Evolutionary conservation across 1,140 invertebrate genomes (phyloP), one percentile per base, ranked within the genome.

Genomic region (Antheraea pernyi): DNA sequence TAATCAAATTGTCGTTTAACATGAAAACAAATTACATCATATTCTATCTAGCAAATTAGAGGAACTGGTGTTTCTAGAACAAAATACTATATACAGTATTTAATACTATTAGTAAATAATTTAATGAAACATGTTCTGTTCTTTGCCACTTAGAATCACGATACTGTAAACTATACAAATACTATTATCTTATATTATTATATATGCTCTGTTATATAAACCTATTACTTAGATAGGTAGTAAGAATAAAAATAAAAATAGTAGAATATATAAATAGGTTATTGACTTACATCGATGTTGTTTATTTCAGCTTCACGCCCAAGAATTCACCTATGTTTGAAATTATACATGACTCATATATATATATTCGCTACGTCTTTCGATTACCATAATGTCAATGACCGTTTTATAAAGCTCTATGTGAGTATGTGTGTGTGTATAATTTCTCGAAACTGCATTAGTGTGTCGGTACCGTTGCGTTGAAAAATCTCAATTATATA

Each of bases 331-430:
- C 11, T 48, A 48, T 13, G 46, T 13, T 48, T 48, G 11, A 48
- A 48, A 13, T 48, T 7, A 48, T 48, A 48, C n/a, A n/a, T 48
- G 46, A 48, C 46, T 48, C 46, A 48, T 48, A 48, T n/a, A n/a
- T n/a, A 48, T 48, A 48, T 48, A 48, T 48, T 48, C 46, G 7
- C 46, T 48, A 48, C 46, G 46, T 48, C 11, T 48, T 48, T 48
- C 46, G 13, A 48, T 48, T 48, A 48, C 46, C 46, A 48, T 48
- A 48, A 48, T 48, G 46, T 48, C 46, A 48, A 48, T 48, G 46
- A 48, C 46, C 46, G 46, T 13, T 13, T 48, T 11, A 6, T 48
- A 48, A 48, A 48, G 46, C 46, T 48, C 7, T 13, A 48, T 48
- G 46, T 48, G 3, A 9, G 46, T 13, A 13, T 48, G 46, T 48